These are phyloP conservation scores for Centropus unirufus DNA, from an alignment of 2,113 vertebrate genomes.

Conservation along the genomic window DNA sequence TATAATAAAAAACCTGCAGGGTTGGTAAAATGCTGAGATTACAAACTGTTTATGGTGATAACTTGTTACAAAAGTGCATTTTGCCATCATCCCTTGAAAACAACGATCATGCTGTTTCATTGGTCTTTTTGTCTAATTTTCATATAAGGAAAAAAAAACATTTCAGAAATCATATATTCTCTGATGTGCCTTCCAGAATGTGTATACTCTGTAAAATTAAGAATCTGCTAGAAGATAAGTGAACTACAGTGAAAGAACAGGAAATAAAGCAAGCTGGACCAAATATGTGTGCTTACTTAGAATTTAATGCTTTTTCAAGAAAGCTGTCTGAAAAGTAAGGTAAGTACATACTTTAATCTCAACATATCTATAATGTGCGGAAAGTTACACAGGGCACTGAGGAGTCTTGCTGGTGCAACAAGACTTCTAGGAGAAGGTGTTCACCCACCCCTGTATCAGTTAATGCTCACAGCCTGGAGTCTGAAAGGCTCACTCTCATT, in stretches of 20 bases:
- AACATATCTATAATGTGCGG: not conserved
- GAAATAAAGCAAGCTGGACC: not conserved
- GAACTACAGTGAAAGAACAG: not conserved
- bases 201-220: not conserved
- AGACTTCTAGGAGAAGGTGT: not conserved
- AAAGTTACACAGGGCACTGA: not conserved
- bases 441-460: accelerated
- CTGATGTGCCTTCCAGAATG: not conserved
- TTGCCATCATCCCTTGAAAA: not conserved
- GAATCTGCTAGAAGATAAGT: not conserved
- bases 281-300: not conserved
- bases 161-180: not conserved
- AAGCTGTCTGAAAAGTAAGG: not conserved
- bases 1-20: not conserved
- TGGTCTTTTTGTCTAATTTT: not conserved
- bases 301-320: not conserved
- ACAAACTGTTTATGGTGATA: not conserved
- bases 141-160: not conserved
- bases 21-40: not conserved
- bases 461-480: not conserved
- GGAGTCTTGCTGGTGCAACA: not conserved
- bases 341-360: not conserved
- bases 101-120: not conserved
- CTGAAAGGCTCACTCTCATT: not conserved
- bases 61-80: not conserved